Base-by-base conservation (phyloP, 1,140 invertebrate genomes). In the Ericerus pela region DNA sequence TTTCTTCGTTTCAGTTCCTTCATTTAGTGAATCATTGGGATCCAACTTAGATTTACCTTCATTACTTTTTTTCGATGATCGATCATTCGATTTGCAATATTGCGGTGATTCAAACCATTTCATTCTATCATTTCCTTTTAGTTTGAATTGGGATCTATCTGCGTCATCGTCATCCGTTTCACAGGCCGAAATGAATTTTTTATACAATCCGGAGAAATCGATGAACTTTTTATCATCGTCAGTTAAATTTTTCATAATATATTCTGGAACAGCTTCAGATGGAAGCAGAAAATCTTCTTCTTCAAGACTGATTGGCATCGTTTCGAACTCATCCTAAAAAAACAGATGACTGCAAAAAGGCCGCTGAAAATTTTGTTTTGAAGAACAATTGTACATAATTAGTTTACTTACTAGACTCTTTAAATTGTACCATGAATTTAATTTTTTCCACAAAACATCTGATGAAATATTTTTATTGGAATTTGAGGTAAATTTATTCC, bases 351-450 rank as follows among this genome's bases (percentile, higher is more conserved):
- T 47, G 10, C 4, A 20, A 47, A 8, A 47, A 18, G 3, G 22
- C 10, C 26, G 10, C 20, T 12, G 41, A 5, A 18, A 47, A 47
- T 38, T 38, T 6, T 38, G 4, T 47, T 2, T 16, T 47, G 11
- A 20, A 47, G n/a, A 47, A 24, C 14, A 3, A 22, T 47, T 10
- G 30, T 10, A n/a, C n/a, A 10, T 33, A 33, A 33, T 33, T 33
- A n/a, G 30, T n/a, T n/a, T n/a, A n/a, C 41, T 47, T 14, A 47
- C 41, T 24, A 47, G 26, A 22, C 41, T 47, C 16, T 47, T 47
- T 24, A 47, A 47, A 47, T 24, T 22, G 14, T 47, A 47, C 41
- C 41, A 47, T 8, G 41, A 47, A 47, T 47, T 47, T 16, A 47
- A 47, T 22, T 47, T 47, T 24, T 22, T 47, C 41, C 41, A 47